phyloP scores from a whole-genome alignment of 2,888 invertebrate genomes.

The Agrypnus murinus region DNA sequence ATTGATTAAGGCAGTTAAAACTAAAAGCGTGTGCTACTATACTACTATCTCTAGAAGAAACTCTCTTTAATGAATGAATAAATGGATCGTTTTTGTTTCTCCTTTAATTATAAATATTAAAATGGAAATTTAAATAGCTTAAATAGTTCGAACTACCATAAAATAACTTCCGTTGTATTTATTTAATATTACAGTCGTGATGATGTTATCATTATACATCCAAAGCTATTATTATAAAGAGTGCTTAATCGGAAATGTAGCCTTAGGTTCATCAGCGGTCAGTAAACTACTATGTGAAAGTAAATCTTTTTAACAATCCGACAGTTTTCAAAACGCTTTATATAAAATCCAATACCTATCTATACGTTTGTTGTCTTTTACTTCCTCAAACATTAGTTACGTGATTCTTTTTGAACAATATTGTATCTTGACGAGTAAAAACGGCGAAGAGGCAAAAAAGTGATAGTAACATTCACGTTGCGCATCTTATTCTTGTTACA shows the following conservation, averaged over 20 bases:
- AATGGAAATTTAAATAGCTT: neutral
- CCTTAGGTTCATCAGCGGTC: constrained; percentile 29
- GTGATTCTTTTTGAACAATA: constrained; percentile 20
- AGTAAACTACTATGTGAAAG: constrained; percentile 37
- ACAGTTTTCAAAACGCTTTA: neutral
- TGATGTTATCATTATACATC: too few relatives aligned
- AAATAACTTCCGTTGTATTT: constrained; percentile 3
- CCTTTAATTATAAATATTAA: too few relatives aligned
- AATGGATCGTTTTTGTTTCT: too few relatives aligned
- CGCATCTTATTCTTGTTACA: constrained; percentile 6
- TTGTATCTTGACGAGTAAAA: constrained; percentile 24
- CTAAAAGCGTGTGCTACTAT: too few relatives aligned
- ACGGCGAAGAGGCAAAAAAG: neutral
- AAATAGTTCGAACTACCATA: neutral
- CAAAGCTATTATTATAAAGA: too few relatives aligned
- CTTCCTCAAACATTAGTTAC: constrained; percentile 28
- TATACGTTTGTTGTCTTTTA: constrained; percentile 4
- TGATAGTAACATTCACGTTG: constrained; percentile 9
- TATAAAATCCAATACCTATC: neutral
- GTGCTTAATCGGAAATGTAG: constrained; percentile 14
- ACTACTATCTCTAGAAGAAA: too few relatives aligned
- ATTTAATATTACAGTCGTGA: neutral
- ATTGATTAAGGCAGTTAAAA: too few relatives aligned
- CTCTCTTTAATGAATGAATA: too few relatives aligned
- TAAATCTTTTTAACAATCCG: neutral